Percentiles rank a stretch among this genome's conserved stretches.
Evolutionary conservation across 2,888 invertebrate species (phyloP).

Genomic region (Scaptomyza parva): DNA sequence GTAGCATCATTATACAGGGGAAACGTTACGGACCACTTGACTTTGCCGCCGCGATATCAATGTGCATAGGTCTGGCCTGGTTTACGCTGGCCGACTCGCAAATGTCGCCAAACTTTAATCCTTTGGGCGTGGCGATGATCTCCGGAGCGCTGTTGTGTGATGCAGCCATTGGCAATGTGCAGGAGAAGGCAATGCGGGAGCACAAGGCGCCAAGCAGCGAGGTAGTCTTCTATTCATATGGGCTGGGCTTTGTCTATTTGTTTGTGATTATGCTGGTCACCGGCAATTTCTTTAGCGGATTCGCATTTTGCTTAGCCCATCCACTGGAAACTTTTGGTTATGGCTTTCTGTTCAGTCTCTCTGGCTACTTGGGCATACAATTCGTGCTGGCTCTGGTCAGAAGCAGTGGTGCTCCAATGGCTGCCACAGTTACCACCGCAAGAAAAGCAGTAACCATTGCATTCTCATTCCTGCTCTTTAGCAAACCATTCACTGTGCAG

Average conservation of each 20-base stretch:
- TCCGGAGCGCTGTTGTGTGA: slow-evolving; percentile 95
- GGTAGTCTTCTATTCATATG: slow-evolving; percentile 96
- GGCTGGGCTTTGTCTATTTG: slow-evolving; percentile 93
- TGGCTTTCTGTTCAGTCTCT: slow-evolving; percentile 93
- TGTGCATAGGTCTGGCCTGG: slow-evolving; percentile 95
- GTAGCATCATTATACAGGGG: slow-evolving; percentile 96
- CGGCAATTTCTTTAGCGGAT: slow-evolving; percentile 91
- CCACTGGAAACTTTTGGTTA: slow-evolving; percentile 92
- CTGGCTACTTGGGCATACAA: slow-evolving; percentile 97
- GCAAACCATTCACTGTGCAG: slow-evolving; percentile 97
- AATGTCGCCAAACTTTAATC: slow-evolving; percentile 90
- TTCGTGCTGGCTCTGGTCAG: slow-evolving; percentile 95
- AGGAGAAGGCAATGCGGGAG: slow-evolving; percentile 96
- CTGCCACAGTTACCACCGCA: slow-evolving; percentile 96
- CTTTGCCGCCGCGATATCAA: slow-evolving; percentile 92
- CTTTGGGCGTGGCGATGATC: slow-evolving; percentile 90
- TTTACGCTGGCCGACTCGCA: slow-evolving; percentile 94
- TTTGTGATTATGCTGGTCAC: slow-evolving; percentile 89
- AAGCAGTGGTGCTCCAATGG: slow-evolving; percentile 95
- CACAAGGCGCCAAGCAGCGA: slow-evolving; percentile 94
- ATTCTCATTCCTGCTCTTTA: slow-evolving; percentile 96
- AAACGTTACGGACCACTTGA: slow-evolving; percentile 94
- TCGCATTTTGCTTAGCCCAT: slow-evolving; percentile 90
- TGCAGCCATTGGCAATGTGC: slow-evolving; percentile 98
- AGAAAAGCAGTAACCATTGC: slow-evolving; percentile 96